Evolutionary conservation across 2,888 invertebrate genomes (phyloP).

Genomic region (Lobophora halterata): DNA sequence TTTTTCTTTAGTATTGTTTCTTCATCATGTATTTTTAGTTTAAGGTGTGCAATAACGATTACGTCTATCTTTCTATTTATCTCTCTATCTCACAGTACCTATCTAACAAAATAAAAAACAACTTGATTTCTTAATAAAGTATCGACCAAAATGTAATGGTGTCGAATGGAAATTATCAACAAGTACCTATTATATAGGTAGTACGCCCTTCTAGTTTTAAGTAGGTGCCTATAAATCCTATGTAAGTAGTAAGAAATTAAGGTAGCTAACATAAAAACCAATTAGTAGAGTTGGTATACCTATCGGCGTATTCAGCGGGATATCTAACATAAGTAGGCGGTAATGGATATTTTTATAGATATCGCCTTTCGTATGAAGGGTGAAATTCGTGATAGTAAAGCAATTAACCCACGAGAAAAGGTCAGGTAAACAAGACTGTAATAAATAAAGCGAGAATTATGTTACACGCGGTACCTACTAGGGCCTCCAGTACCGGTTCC

Average conservation of each 20-base stretch:
- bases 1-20: too few species aligned
- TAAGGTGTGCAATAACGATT: too few species aligned
- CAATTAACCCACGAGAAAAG: conserved; percentile 15
- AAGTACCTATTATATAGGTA: too few species aligned
- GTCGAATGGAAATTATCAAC: conserved; percentile 16
- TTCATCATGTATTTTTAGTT: too few species aligned
- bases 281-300: too few species aligned
- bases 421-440: too few species aligned
- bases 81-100: too few species aligned
- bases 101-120: conserved; percentile 14
- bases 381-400: conserved; percentile 11
- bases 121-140: conserved; percentile 16
- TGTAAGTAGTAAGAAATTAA: conserved; percentile 4
- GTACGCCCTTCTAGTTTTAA: conserved; percentile 4
- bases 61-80: too few species aligned
- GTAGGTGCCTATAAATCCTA: neutral
- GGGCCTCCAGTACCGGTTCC: too few species aligned
- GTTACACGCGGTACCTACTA: too few species aligned
- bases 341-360: conserved; percentile 27
- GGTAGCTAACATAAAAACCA: conserved; percentile 15
- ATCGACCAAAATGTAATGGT: conserved; percentile 17
- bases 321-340: conserved; percentile 11
- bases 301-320: conserved; percentile 20
- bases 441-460: too few species aligned
- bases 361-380: conserved; percentile 22